Percentiles rank a stretch among this genome's conserved stretches.
Conservation (phyloP, 2,797 vertebrate species). For the Alcedo atthis region DNA sequence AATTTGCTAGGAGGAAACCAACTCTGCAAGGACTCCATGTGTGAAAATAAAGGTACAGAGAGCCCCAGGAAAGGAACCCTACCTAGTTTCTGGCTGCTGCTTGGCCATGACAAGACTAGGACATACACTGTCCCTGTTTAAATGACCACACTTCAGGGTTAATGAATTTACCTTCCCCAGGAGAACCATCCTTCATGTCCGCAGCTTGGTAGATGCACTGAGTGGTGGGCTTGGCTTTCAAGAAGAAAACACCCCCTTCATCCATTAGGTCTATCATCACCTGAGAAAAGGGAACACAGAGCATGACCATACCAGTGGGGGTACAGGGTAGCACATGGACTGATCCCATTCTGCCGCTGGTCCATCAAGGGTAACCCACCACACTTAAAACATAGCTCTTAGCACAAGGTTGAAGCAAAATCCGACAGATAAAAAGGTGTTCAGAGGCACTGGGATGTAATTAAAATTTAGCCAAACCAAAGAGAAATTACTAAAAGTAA, state of each 20-base stretch:
- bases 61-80: neutral
- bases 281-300: slow-evolving; percentile 69
- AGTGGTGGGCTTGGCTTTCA: slow-evolving; percentile 77
- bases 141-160: neutral
- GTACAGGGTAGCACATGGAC: accelerated
- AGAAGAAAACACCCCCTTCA: slow-evolving; percentile 77
- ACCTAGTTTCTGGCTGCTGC: neutral
- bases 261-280: slow-evolving; percentile 84
- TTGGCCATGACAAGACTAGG: neutral
- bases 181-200: neutral
- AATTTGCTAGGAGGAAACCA: neutral
- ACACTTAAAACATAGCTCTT: neutral
- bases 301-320: neutral
- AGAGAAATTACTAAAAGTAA: neutral
- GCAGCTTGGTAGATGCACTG: slow-evolving; percentile 60
- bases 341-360: accelerated
- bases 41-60: neutral
- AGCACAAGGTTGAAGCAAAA: neutral
- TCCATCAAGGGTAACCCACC: neutral
- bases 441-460: neutral
- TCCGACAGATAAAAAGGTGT: accelerated
- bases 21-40: neutral
- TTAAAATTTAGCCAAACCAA: neutral
- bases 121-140: neutral
- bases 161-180: slow-evolving; percentile 16